Evolutionary conservation across 2,888 invertebrate genomes (phyloP).

Genomic region (Tuberolachnus salignus): DNA sequence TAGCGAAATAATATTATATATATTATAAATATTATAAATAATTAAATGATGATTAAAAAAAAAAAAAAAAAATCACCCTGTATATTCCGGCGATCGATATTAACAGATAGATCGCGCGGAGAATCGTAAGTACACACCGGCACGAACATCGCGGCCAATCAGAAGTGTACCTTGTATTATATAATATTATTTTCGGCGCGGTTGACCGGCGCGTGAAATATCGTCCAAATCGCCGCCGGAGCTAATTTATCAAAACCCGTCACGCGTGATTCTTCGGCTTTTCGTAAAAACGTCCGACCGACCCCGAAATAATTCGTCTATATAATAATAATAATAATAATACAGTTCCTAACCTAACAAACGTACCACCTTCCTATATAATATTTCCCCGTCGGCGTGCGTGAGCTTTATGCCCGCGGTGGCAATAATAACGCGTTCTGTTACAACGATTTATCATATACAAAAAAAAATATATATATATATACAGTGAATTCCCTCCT

Average conservation of each 20-base stretch:
- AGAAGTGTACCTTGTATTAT: conserved; percentile 24
- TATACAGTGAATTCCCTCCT: too few species aligned
- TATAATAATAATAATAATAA: neutral
- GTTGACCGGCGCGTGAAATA: conserved; percentile 30
- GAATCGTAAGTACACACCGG: neutral
- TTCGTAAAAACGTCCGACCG: conserved; percentile 24
- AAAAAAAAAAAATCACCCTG: neutral
- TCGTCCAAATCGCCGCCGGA: conserved; percentile 20
- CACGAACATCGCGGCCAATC: conserved; percentile 13
- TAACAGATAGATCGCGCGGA: neutral
- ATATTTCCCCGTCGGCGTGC: neutral
- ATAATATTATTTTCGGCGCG: conserved; percentile 2
- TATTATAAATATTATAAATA: too few species aligned
- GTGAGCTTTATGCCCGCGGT: too few species aligned
- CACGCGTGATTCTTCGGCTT: conserved; percentile 43
- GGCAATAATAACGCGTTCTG: too few species aligned
- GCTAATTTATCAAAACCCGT: conserved; percentile 51
- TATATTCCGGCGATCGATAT: neutral
- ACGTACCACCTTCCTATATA: too few species aligned
- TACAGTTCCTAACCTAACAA: too few species aligned
- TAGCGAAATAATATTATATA: too few species aligned
- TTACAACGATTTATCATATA: too few species aligned
- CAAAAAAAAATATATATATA: too few species aligned
- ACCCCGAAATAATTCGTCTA: neutral
- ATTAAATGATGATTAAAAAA: too few species aligned